phyloP scores from a whole-genome alignment of 1,140 invertebrate species.

The Tyrophagus putrescentiae region DNA sequence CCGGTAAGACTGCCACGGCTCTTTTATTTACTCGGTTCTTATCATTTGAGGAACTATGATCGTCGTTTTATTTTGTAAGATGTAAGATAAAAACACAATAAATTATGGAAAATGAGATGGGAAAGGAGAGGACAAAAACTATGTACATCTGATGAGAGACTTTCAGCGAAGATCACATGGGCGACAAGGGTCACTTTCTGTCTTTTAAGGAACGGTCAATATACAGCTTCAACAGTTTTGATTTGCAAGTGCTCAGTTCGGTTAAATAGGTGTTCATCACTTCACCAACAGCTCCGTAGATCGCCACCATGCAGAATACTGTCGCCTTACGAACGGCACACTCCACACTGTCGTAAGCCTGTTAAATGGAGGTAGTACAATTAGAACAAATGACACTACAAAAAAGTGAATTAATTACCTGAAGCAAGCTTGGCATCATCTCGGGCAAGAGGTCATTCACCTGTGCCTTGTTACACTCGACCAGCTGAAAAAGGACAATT shows the following conservation, averaged over 20 bases:
- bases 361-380: conserved; percentile 30
- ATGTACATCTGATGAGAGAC: no score
- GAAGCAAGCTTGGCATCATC: conserved; percentile 72
- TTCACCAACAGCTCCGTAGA: conserved; percentile 66
- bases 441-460: conserved; percentile 51
- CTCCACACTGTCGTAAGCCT: conserved; percentile 72
- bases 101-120: no score
- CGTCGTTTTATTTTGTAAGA: no score
- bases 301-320: conserved; percentile 85
- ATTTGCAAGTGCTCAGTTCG: conserved; percentile 65
- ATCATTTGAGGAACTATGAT: no score
- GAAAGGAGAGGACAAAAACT: no score
- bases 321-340: conserved; percentile 80
- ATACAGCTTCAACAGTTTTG: conserved; percentile 55
- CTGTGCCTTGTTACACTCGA: conserved; percentile 36
- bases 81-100: no score
- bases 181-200: no score
- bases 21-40: no score
- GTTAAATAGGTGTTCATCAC: conserved; percentile 58
- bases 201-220: conserved; percentile 46
- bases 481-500: conserved; percentile 25
- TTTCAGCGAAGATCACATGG: no score
- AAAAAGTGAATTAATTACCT: conserved; percentile 39
- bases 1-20: no score
- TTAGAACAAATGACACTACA: neutral